These are phyloP conservation scores for Actenoides lindsayi DNA, from an alignment of 2,113 vertebrate species.

Conservation along the genomic window DNA sequence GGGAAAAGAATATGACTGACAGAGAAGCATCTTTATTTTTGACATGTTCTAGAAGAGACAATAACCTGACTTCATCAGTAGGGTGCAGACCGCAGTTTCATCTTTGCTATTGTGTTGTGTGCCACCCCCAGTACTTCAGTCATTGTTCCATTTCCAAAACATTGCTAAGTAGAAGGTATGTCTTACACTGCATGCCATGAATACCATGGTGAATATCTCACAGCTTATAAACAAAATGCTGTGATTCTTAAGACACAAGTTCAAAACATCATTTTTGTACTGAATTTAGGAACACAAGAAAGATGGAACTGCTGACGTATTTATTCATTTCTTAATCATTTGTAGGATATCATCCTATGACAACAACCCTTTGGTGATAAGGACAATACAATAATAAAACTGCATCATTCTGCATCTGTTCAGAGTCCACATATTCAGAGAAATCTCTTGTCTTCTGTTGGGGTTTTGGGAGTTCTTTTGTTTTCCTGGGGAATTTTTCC, in stretches of 20 bases:
- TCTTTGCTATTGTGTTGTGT: accelerated
- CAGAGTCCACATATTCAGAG: background rate
- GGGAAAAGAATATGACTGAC: background rate
- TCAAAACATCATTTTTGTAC: background rate
- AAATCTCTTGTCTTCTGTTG: background rate
- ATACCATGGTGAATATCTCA: background rate
- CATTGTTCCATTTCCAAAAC: background rate
- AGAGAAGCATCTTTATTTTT: background rate
- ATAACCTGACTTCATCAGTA: background rate
- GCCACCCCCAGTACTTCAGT: background rate
- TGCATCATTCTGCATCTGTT: background rate
- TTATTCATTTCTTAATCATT: background rate
- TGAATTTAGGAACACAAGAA: background rate
- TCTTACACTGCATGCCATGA: background rate
- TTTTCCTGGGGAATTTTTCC: too few species aligned
- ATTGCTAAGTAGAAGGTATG: background rate
- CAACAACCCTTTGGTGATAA: background rate
- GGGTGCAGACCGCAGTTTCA: background rate
- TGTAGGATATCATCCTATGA: background rate
- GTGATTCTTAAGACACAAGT: background rate
- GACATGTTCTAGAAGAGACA: background rate
- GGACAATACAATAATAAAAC: background rate
- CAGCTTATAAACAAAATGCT: background rate
- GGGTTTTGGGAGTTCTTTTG: too few species aligned
- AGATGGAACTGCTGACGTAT: background rate